phyloP scores from a whole-genome alignment of 2,797 vertebrate genomes.

The Etheostoma perlongum region DNA sequence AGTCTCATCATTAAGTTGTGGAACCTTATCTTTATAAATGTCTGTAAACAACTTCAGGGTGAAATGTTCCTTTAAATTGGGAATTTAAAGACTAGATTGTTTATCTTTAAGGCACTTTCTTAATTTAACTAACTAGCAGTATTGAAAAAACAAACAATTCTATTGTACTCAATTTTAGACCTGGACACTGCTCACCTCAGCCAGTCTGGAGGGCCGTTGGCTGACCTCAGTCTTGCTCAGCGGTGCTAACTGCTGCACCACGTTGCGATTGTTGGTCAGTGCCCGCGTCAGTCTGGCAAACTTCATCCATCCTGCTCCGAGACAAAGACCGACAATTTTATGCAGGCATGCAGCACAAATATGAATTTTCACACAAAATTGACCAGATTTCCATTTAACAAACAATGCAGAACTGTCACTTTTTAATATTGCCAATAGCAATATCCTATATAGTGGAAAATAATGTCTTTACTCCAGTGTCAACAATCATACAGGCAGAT shows the following conservation, averaged over 20 bases:
- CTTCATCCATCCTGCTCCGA: slow-evolving; percentile 94
- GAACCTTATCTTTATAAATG: background rate
- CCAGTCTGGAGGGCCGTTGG: slow-evolving; percentile 96
- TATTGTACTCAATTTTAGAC: background rate
- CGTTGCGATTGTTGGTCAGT: slow-evolving; percentile 94
- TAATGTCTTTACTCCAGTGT: background rate
- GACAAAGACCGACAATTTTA: slow-evolving; percentile 1
- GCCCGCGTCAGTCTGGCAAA: slow-evolving; percentile 96
- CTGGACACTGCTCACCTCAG: slow-evolving; percentile 87
- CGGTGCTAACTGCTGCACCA: slow-evolving; percentile 93
- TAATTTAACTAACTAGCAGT: background rate
- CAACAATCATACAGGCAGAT: background rate
- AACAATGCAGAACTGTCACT: background rate
- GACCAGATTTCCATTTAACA: background rate
- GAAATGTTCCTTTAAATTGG: background rate
- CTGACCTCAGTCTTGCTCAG: slow-evolving; percentile 95
- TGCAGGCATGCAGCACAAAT: background rate
- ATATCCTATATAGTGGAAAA: background rate
- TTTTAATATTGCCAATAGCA: background rate
- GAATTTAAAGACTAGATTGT: background rate
- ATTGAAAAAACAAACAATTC: background rate
- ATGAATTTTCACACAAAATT: background rate
- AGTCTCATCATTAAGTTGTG: background rate
- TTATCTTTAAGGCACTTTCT: background rate
- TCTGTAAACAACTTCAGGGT: background rate